These are phyloP conservation scores for Bellardia bayeri DNA, from an alignment of 2,888 invertebrate genomes.

Conservation along the genomic window DNA sequence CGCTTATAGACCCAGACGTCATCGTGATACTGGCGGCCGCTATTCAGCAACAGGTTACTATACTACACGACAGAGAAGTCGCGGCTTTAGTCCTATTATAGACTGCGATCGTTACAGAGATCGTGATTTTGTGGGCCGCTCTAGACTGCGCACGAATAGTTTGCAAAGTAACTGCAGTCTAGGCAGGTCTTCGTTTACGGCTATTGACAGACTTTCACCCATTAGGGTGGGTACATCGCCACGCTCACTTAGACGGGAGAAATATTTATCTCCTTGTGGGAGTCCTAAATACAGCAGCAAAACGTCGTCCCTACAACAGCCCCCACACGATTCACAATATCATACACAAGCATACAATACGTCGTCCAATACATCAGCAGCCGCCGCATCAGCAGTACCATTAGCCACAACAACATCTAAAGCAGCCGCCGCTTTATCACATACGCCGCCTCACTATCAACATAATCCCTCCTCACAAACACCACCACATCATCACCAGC, in stretches of 20 bases:
- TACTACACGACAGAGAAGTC: conserved; percentile 61
- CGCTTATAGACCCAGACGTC: conserved; percentile 66
- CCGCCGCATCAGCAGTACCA: conserved; percentile 69
- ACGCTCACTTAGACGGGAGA: conserved; percentile 60
- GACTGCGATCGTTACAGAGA: conserved; percentile 71
- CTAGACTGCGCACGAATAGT: conserved; percentile 67
- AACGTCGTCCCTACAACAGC: conserved; percentile 69
- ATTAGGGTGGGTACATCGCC: conserved; percentile 63
- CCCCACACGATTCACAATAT: conserved; percentile 64
- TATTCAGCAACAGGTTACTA: conserved; percentile 72
- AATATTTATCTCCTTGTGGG: conserved; percentile 72
- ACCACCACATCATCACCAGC: conserved; percentile 39
- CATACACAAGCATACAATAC: conserved; percentile 69
- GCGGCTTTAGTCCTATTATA: conserved; percentile 66
- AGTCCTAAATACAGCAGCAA: conserved; percentile 73
- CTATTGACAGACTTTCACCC: conserved; percentile 59
- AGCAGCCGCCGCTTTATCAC: conserved; percentile 63
- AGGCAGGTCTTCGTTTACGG: conserved; percentile 58
- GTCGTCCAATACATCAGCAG: conserved; percentile 47
- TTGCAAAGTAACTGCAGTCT: conserved; percentile 68
- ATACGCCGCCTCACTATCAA: conserved; percentile 67
- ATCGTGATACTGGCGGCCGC: conserved; percentile 57
- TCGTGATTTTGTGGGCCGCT: conserved; percentile 65
- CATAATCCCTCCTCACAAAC: conserved; percentile 59
- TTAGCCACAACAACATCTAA: conserved; percentile 75